Percentiles rank a stretch among this genome's conserved stretches.
Evolutionary conservation across 53 echinoderm and acorn worm genomes (phyloP).

Genomic region (Crossaster papposus): DNA sequence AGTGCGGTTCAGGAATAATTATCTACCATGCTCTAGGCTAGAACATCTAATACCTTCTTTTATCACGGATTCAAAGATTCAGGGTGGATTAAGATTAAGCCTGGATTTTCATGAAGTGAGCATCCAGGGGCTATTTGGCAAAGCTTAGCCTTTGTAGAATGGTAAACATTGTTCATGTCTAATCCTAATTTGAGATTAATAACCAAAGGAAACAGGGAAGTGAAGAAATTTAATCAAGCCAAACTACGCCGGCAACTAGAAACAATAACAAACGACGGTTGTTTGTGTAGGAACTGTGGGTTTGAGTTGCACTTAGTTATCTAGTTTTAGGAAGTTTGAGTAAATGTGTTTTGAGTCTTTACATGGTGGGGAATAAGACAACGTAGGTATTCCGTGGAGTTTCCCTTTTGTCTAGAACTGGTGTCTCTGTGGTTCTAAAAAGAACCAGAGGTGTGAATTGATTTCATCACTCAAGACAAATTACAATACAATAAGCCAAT

Average conservation of each 20-base stretch:
- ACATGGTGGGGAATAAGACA: too few species aligned
- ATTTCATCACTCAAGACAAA: too few species aligned
- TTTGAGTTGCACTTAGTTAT: not conserved
- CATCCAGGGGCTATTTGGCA: slow-evolving; percentile 7
- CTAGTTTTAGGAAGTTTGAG: too few species aligned
- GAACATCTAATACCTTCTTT: not conserved
- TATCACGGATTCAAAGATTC: not conserved
- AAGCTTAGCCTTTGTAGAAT: not conserved
- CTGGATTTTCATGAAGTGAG: not conserved
- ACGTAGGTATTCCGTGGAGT: too few species aligned
- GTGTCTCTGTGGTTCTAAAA: too few species aligned
- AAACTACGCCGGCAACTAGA: not conserved
- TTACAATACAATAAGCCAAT: too few species aligned
- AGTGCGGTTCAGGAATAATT: not conserved
- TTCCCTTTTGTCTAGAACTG: too few species aligned
- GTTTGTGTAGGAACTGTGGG: not conserved
- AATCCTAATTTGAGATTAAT: not conserved
- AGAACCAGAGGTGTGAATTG: too few species aligned
- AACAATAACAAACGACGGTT: too few species aligned
- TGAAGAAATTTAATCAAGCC: not conserved
- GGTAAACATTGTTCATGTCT: not conserved
- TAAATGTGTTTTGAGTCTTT: too few species aligned
- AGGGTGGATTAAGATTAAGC: not conserved
- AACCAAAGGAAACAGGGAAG: not conserved
- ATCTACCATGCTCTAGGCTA: slow-evolving; percentile 13